Conservation (phyloP, 1,140 invertebrate genomes). For the Drosophila mayri region DNA sequence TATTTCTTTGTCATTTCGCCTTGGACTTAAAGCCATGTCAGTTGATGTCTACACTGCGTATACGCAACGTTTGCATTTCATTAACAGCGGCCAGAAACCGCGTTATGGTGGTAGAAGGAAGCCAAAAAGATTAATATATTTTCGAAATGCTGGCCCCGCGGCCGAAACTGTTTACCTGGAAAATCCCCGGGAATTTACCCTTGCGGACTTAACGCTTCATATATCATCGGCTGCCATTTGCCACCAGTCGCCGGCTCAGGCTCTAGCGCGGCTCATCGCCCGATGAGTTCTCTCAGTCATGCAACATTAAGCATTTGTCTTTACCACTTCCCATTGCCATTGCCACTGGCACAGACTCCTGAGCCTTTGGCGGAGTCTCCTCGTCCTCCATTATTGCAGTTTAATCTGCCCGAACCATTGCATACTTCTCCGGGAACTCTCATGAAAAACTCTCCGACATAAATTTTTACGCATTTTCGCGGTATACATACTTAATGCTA, state of each 20-base stretch:
- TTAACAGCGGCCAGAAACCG: slow-evolving; percentile 39
- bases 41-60: slow-evolving; percentile 23
- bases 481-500: slow-evolving; percentile 71
- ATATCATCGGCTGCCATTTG: slow-evolving; percentile 27
- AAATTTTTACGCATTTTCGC: slow-evolving; percentile 65
- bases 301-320: slow-evolving; percentile 66
- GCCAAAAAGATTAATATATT: slow-evolving; percentile 6
- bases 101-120: not conserved
- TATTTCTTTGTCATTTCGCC: slow-evolving; percentile 18
- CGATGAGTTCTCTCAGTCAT: slow-evolving; percentile 40
- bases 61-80: slow-evolving; percentile 66
- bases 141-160: not conserved
- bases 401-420: slow-evolving; percentile 51
- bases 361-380: slow-evolving; percentile 1
- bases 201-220: slow-evolving; percentile 22
- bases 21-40: slow-evolving; percentile 26
- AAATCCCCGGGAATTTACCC: slow-evolving; percentile 9
- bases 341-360: not conserved
- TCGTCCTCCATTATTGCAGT: slow-evolving; percentile 16
- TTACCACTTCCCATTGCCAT: slow-evolving; percentile 22
- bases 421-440: slow-evolving; percentile 21
- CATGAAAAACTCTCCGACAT: slow-evolving; percentile 58
- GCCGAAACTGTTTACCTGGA: slow-evolving; percentile 3
- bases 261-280: slow-evolving; percentile 26
- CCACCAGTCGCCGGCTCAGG: slow-evolving; percentile 3